These are phyloP conservation scores for Brachyhypopomus gauderio DNA, from an alignment of 2,113 vertebrate genomes.

Conservation along the genomic window DNA sequence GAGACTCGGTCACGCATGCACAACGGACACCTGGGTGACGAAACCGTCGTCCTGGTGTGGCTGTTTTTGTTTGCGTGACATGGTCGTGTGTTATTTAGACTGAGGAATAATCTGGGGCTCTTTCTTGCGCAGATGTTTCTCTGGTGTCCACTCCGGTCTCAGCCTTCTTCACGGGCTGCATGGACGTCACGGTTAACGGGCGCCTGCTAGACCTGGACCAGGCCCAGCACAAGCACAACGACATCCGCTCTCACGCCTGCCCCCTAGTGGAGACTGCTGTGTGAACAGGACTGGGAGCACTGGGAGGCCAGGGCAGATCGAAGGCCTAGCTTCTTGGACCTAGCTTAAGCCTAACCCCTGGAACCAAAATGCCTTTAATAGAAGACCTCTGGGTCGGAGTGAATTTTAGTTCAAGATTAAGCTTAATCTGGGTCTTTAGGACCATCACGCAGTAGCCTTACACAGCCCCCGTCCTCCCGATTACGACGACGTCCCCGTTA, in stretches of 20 bases:
- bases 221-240: constrained; percentile 87
- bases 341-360: constrained; percentile 39
- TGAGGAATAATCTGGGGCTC: background rate
- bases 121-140: constrained; percentile 79
- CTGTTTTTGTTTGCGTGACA: too few relatives aligned
- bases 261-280: constrained; percentile 74
- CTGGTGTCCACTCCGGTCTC: constrained; percentile 87
- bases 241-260: constrained; percentile 94
- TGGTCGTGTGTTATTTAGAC: background rate
- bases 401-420: constrained; percentile 40
- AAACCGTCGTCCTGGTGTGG: too few relatives aligned
- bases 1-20: too few relatives aligned
- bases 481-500: constrained; percentile 36
- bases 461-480: constrained; percentile 24
- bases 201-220: constrained; percentile 84
- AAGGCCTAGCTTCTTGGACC: constrained; percentile 14
- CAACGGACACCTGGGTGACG: too few relatives aligned
- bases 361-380: constrained; percentile 48
- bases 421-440: constrained; percentile 37
- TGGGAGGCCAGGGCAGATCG: constrained; percentile 3
- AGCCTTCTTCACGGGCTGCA: constrained; percentile 88
- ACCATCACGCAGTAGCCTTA: constrained; percentile 4
- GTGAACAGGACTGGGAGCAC: constrained; percentile 41
- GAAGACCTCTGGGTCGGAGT: constrained; percentile 20
- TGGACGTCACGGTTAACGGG: constrained; percentile 82